Evolutionary conservation across 2,888 invertebrate species (phyloP).

Genomic region (Galeruca laticollis): DNA sequence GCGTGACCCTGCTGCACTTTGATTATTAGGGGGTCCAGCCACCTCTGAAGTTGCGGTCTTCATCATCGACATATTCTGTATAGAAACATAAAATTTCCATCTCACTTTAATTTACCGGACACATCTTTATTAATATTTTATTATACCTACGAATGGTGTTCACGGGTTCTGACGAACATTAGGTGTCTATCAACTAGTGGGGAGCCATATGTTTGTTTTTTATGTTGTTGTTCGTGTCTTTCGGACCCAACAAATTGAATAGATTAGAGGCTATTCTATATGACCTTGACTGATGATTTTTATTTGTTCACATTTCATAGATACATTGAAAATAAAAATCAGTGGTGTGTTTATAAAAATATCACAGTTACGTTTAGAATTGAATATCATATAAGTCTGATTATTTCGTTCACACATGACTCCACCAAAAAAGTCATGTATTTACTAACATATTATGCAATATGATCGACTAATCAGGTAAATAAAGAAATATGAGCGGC

Average conservation of each 20-base stretch:
- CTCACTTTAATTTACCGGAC: constrained; percentile 14
- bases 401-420: no score
- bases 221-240: constrained; percentile 12
- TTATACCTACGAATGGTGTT: constrained; percentile 1
- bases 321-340: background rate
- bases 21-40: constrained; percentile 51
- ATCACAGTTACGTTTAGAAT: no score
- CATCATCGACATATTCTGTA: constrained; percentile 17
- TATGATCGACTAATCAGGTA: no score
- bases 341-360: background rate
- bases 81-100: constrained; percentile 7
- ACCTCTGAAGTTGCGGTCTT: constrained; percentile 41
- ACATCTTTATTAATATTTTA: constrained; percentile 15
- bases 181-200: constrained; percentile 5
- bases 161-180: constrained; percentile 3
- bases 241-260: background rate
- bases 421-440: no score
- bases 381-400: no score
- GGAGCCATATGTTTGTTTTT: constrained; percentile 2
- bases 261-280: background rate
- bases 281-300: background rate
- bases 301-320: background rate
- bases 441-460: no score
- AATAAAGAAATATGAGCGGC: no score
- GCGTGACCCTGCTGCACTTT: constrained; percentile 52